Base-by-base conservation (phyloP, 2,888 invertebrate species). In the Pyrrhosoma nymphula region DNA sequence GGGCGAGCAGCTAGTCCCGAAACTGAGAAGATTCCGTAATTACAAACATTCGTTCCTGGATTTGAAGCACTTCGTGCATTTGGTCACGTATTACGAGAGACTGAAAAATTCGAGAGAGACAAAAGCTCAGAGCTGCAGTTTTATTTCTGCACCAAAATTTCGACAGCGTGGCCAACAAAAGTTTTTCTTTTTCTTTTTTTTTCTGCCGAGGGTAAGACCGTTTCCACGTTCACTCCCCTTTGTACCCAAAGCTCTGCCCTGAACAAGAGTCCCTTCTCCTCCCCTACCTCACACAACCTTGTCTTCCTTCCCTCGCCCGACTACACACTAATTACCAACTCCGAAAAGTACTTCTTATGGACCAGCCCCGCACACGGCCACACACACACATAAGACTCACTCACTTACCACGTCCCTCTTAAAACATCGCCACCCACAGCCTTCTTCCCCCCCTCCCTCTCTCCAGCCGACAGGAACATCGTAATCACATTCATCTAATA, bases 401-500 rank as follows among this genome's bases (percentile, higher is more conserved):
- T 26, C 69, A 20, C 35, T 82, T 35, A 60, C 60, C 60, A 12
- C 47, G 47, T 69, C 69, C 26, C 69, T 69, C 69, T 69, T 69
- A 69, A 69, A 69, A 69, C 69, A 69, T 47, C 47, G 47, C 47
- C 47, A 47, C 47, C 47, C 47, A 47, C 47, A 2, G 4, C 47
- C 47, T 47, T 2, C 47, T 8, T 4, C 47, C 47, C 47, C 2
- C 69, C 23, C 69, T 69, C 69, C 60, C 20, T 60, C 60, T 47
- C 47, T 47, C 47, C 4, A 8, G 47, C 47, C 47, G 47, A 47
- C n/a, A 26, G n/a, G n/a, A 82, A 82, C 82, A 82, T 82, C 82
- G 82, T 82, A 82, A 82, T 82, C 82, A 82, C 82, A 82, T 82
- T 82, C 82, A 82, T 82, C 82, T 82, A 82, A 82, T 82, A 82